Evolutionary conservation across 2,797 vertebrate genomes (phyloP).

Genomic region (Muraenolepis orangiensis): DNA sequence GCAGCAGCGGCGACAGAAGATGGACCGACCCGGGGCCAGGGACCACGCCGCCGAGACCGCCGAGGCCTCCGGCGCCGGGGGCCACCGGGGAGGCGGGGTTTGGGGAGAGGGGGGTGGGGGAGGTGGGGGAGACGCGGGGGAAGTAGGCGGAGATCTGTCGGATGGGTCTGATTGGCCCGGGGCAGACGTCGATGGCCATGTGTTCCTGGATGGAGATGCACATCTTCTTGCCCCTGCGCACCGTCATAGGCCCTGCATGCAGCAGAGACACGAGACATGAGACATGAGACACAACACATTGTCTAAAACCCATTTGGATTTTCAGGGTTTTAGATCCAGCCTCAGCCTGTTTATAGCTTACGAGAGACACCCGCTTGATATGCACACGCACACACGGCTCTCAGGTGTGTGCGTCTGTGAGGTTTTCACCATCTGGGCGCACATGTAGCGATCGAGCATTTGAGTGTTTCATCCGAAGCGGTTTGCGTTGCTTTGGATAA

Average conservation of each 20-base stretch:
- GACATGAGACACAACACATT: too few species aligned
- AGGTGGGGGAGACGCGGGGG: slow-evolving; percentile 68
- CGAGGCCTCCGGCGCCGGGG: slow-evolving; percentile 34
- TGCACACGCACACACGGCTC: too few species aligned
- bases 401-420: too few species aligned
- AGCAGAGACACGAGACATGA: neutral
- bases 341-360: neutral
- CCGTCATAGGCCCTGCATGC: slow-evolving; percentile 62
- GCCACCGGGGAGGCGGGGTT: slow-evolving; percentile 32
- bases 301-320: too few species aligned
- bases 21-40: slow-evolving; percentile 38
- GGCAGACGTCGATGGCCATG: slow-evolving; percentile 81
- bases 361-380: too few species aligned
- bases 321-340: too few species aligned
- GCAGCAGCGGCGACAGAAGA: slow-evolving; percentile 56
- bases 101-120: slow-evolving; percentile 46
- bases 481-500: too few species aligned
- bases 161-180: slow-evolving; percentile 79
- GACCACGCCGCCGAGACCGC: slow-evolving; percentile 43
- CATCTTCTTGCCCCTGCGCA: slow-evolving; percentile 63
- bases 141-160: slow-evolving; percentile 79
- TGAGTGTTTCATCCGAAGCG: too few species aligned
- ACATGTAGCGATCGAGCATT: too few species aligned
- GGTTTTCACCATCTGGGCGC: too few species aligned
- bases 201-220: slow-evolving; percentile 81